phyloP scores from a whole-genome alignment of 2,113 vertebrate genomes.

The Haplochromis burtoni region DNA sequence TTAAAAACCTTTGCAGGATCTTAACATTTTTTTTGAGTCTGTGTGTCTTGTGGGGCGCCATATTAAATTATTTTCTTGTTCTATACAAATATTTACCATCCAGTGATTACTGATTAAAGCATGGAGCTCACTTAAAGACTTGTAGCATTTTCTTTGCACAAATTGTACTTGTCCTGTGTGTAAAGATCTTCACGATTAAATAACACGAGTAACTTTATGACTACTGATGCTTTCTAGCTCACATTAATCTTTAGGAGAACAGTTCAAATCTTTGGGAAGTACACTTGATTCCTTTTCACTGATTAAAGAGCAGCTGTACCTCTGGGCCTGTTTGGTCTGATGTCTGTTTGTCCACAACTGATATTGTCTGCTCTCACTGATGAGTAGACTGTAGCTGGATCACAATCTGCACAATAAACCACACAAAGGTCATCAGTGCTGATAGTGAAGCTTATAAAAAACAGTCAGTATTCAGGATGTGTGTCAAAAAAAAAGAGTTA shows the following conservation, averaged over 20 bases:
- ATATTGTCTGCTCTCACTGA: fast-evolving
- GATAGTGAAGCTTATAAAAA: neutral
- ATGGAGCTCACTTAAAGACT: too few species aligned
- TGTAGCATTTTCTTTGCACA: too few species aligned
- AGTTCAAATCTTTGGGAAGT: fast-evolving
- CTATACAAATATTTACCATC: too few species aligned
- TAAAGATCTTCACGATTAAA: too few species aligned
- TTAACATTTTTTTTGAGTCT: too few species aligned
- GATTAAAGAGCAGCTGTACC: neutral
- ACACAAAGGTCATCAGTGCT: fast-evolving
- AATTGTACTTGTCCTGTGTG: too few species aligned
- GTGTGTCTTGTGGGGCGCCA: too few species aligned
- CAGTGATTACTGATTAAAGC: too few species aligned
- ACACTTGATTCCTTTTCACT: fast-evolving
- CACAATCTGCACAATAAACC: neutral
- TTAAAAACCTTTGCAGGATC: too few species aligned
- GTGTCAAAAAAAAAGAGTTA: neutral
- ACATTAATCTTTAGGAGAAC: neutral
- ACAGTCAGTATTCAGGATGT: too few species aligned
- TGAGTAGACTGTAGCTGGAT: neutral
- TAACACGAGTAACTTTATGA: too few species aligned
- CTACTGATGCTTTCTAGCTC: neutral
- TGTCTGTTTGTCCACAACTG: neutral
- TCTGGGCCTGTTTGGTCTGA: fast-evolving
- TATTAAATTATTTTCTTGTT: too few species aligned